Percentiles rank a stretch among this genome's conserved stretches.
Evolutionary conservation across 1,140 invertebrate species (phyloP).

Genomic region (Macrobrachium rosenbergii): DNA sequence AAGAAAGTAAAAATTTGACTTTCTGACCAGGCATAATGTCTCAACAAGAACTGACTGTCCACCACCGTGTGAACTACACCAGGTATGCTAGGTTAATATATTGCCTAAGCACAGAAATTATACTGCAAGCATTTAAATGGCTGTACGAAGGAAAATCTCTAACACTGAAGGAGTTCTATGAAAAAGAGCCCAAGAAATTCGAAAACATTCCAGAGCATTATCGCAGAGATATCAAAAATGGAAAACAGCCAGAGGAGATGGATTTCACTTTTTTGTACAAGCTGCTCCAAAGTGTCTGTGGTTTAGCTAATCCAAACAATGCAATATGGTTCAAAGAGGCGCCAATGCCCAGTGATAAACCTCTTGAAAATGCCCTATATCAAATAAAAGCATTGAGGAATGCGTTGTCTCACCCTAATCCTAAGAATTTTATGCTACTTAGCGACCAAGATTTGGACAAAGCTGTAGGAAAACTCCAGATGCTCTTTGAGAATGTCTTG

Average conservation of each 20-base stretch:
- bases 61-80: conserved; percentile 29
- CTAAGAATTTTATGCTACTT: neutral
- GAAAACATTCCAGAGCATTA: too few species aligned
- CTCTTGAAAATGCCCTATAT: conserved; percentile 1
- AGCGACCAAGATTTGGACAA: conserved; percentile 6
- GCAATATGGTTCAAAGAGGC: neutral
- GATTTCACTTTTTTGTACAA: conserved; percentile 10
- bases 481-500: neutral
- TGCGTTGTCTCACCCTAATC: neutral
- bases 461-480: neutral
- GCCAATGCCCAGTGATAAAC: neutral
- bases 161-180: neutral
- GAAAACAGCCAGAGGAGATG: neutral
- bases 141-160: conserved; percentile 19
- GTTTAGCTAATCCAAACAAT: neutral
- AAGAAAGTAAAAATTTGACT: too few species aligned
- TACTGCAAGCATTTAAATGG: neutral
- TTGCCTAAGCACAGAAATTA: neutral
- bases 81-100: neutral
- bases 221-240: neutral
- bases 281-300: neutral
- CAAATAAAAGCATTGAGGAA: neutral
- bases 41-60: too few species aligned
- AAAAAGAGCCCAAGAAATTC: neutral
- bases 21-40: too few species aligned